phyloP scores from a whole-genome alignment of 2,888 invertebrate genomes.

The Nymphalis polychloros region DNA sequence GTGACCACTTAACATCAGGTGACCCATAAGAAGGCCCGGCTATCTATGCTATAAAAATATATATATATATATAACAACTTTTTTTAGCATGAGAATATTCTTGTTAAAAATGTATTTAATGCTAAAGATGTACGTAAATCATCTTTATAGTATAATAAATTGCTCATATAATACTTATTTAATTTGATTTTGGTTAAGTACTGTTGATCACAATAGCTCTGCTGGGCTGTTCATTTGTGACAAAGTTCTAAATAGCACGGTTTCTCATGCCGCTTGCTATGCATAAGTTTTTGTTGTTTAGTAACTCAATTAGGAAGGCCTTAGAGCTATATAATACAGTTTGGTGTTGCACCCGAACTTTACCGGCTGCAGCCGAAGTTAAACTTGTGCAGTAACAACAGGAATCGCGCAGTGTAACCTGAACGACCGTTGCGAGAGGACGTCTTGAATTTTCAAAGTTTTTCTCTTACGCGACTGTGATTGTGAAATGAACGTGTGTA shows the following conservation, averaged over 20 bases:
- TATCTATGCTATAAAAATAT: too few species aligned
- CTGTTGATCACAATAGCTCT: too few species aligned
- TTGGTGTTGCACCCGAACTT: slow-evolving; percentile 22
- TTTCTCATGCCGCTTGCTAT: slow-evolving; percentile 5
- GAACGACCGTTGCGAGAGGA: slow-evolving; percentile 31
- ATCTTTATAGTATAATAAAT: too few species aligned
- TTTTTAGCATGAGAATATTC: too few species aligned
- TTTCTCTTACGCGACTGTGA: slow-evolving; percentile 27
- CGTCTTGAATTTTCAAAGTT: slow-evolving; percentile 4
- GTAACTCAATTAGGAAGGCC: slow-evolving; percentile 18
- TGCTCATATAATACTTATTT: too few species aligned
- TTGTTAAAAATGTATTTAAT: too few species aligned
- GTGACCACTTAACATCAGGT: too few species aligned
- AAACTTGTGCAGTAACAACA: slow-evolving; percentile 17
- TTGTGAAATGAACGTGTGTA: slow-evolving; percentile 38
- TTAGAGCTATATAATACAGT: slow-evolving; percentile 8
- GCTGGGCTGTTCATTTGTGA: background rate
- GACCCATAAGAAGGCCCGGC: too few species aligned
- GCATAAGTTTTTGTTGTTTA: slow-evolving; percentile 20
- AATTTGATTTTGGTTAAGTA: too few species aligned
- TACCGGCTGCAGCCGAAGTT: slow-evolving; percentile 33
- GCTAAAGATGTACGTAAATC: too few species aligned
- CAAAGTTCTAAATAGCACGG: slow-evolving; percentile 2
- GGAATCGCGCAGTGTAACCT: slow-evolving; percentile 34
- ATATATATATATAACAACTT: too few species aligned